phyloP scores from a whole-genome alignment of 2,113 vertebrate species.

The Strigops habroptila region DNA sequence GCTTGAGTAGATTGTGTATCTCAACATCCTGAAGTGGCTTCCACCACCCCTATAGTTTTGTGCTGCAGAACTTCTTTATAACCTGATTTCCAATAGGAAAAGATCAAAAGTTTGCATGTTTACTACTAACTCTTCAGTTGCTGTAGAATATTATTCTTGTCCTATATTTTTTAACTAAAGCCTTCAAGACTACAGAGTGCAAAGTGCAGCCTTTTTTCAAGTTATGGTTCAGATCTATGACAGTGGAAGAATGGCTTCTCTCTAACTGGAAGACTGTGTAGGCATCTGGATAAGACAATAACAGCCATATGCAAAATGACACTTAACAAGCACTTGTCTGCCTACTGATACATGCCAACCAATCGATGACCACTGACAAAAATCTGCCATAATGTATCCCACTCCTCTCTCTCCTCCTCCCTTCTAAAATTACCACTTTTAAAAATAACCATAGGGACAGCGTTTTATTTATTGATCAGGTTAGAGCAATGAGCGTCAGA shows the following conservation, averaged over 20 bases:
- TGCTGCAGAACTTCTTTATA: neutral
- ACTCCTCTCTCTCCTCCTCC: neutral
- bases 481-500: neutral
- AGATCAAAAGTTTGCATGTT: neutral
- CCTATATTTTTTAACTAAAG: neutral
- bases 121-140: neutral
- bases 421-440: neutral
- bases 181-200: neutral
- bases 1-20: neutral
- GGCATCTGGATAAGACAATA: neutral
- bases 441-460: neutral
- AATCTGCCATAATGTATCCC: neutral
- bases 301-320: neutral
- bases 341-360: neutral
- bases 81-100: neutral
- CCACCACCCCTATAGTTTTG: neutral
- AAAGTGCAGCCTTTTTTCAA: neutral
- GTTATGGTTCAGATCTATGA: fast-evolving
- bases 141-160: neutral
- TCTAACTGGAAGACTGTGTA: neutral
- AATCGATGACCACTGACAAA: neutral
- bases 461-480: neutral
- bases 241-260: neutral
- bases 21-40: neutral
- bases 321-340: neutral